These are phyloP conservation scores for Chunga burmeisteri DNA, from an alignment of 2,113 vertebrate genomes.

Conservation along the genomic window DNA sequence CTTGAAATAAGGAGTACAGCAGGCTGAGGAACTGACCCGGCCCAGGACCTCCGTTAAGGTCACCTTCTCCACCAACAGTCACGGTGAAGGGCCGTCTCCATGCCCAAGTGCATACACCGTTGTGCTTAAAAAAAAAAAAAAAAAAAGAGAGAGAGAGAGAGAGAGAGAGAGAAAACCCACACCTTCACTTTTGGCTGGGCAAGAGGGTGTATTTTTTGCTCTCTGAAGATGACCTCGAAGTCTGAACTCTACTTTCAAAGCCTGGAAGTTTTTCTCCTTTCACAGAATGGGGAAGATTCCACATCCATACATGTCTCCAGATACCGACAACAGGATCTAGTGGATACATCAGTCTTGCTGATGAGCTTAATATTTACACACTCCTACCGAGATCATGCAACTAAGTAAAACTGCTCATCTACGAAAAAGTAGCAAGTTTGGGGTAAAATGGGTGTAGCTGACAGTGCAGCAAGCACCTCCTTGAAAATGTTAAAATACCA, in stretches of 20 bases:
- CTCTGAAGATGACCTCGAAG: background rate
- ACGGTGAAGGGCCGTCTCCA: background rate
- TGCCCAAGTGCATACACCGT: background rate
- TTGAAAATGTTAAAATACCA: background rate
- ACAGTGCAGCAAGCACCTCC: background rate
- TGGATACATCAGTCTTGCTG: background rate
- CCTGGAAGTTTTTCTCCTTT: background rate
- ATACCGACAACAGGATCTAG: background rate
- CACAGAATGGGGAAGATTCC: background rate
- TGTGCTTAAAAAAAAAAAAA: background rate
- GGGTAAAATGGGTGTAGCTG: background rate
- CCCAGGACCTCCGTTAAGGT: background rate
- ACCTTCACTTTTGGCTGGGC: background rate
- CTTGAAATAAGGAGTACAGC: background rate
- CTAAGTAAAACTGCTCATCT: background rate
- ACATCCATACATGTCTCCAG: background rate
- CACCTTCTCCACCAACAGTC: background rate
- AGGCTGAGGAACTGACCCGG: background rate
- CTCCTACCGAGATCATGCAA: background rate
- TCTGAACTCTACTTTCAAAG: background rate
- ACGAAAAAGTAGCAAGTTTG: background rate
- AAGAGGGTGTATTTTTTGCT: background rate
- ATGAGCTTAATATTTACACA: background rate
- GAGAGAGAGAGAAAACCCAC: background rate
- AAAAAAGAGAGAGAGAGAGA: background rate